Evolutionary conservation across 2,797 vertebrate species (phyloP), one percentile per base, ranked within the genome.

Genomic region (Rousettus madagascariensis): DNA sequence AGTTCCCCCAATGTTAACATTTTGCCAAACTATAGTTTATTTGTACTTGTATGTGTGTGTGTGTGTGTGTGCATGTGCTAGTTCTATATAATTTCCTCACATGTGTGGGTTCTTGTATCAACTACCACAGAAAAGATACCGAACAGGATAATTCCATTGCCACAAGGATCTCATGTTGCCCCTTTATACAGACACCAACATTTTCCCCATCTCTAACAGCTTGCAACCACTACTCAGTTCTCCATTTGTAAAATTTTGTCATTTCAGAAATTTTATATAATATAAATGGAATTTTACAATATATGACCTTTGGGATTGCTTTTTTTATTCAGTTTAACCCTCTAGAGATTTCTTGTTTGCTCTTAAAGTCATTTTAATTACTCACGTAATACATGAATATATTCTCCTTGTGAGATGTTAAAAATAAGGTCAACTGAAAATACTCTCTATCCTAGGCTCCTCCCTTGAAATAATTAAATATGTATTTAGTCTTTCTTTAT

Each of bases 281-380:
- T 78, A 17, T 53, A 71, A 59, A 11, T 61, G 41, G 53, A 91
- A 77, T 91, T 83, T 22, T 71, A 84, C 16, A 84, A 30, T 59
- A 36, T 59, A 11, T 95, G 59, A 79, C 53, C 33, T 55, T 80
- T 84, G n/a, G 30, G 57, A 71, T 43, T 91, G 49, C 43, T 66
- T 74, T 96, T 89, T 28, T 33, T 41, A 53, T 19, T 90, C 43
- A 72, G 38, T 46, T 79, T 68, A 65, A 93, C 87, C 41, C 30
- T 84, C 66, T 85, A 33, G 38, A 61, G 57, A 85, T 61, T 55
- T 59, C 71, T 80, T 75, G 19, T 94, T 92, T 92, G 59, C 78
- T 89, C 94, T 95, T 43, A 71, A 91, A 91, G 65, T 38, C n/a
- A 63, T 83, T 77, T 88, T 77, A 91, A 79, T 93, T 95, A 63